Base-by-base conservation (phyloP, 2,888 invertebrate genomes). In the Sipha maydis region DNA sequence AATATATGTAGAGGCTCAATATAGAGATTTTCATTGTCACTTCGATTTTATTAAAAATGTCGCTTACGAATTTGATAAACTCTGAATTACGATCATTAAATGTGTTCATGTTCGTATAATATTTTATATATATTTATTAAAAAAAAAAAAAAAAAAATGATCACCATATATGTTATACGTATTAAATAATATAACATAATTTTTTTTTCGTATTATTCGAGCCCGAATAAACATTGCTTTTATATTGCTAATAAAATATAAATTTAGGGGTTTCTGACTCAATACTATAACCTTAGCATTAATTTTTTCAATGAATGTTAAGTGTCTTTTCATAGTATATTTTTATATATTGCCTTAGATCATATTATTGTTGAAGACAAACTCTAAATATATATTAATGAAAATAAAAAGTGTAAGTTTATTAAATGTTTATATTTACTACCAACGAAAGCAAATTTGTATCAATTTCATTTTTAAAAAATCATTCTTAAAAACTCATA, bases 221-320 rank as follows among this genome's bases (percentile, higher is more conserved):
- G 69, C 28, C 28, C 28, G 21, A 67, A 80, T 54, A n/a, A 54
- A 71, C 31, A 77, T 77, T 71, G 56, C n/a, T 56, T 34, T 75
- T 9, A 56, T 75, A 48, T 48, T 69, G 17, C 31, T 48, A 19
- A 75, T 75, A 38, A 71, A 83, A 83, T 83, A 38, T 83, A 14
- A 54, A 34, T 73, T 83, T 73, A 48, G 9, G 54, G 34, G 31
- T 82, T 69, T 69, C 69, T 28, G 28, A 28, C 25, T 28, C 28
- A 5, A 25, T 25, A 48, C 31, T 21, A 7, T 61, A 83, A 56
- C n/a, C 34, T 9, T 73, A 54, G 17, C 31, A 73, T 83, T 31
- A 56, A 34, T 54, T 83, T 25, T 25, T 34, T 48, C 31, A 41
- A 41, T 28, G 54, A 28, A 19, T 54, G 17, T 25, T 17, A 14